Conservation (phyloP, 2,888 invertebrate genomes). For the Phymatocera aterrima region DNA sequence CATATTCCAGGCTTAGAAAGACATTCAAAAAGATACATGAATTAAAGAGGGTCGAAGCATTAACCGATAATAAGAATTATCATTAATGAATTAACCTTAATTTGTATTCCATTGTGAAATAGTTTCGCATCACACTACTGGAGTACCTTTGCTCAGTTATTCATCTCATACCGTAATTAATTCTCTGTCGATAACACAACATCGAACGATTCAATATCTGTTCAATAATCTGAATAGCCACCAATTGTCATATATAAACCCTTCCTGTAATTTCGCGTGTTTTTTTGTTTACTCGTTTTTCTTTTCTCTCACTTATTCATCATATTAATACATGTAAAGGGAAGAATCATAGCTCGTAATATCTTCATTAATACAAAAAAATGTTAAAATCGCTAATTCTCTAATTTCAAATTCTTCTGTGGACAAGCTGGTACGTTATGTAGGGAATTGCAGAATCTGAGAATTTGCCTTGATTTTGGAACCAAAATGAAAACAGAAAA, state of each 20-base stretch:
- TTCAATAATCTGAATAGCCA: too few relatives aligned
- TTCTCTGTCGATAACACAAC: too few relatives aligned
- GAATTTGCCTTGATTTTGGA: neutral
- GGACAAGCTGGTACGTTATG: constrained; percentile 37
- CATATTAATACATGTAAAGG: too few relatives aligned
- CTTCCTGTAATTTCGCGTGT: too few relatives aligned
- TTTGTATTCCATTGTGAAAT: too few relatives aligned
- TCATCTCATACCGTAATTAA: too few relatives aligned
- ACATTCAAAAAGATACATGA: neutral
- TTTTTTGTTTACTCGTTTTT: too few relatives aligned
- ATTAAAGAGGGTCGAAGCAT: constrained; percentile 36
- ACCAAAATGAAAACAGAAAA: neutral
- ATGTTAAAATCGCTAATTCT: neutral
- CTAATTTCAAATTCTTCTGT: neutral
- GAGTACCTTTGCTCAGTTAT: too few relatives aligned
- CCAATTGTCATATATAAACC: too few relatives aligned
- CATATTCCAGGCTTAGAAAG: constrained; percentile 61
- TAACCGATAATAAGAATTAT: constrained; percentile 63
- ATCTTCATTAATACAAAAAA: neutral
- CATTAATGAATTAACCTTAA: constrained; percentile 28
- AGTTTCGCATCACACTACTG: too few relatives aligned
- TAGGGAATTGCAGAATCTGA: constrained; percentile 19
- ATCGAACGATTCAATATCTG: too few relatives aligned
- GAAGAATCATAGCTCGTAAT: constrained; percentile 9
- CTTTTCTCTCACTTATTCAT: too few relatives aligned